Conservation (phyloP, 1,140 invertebrate genomes). For the Thaumetopoea pityocampa region DNA sequence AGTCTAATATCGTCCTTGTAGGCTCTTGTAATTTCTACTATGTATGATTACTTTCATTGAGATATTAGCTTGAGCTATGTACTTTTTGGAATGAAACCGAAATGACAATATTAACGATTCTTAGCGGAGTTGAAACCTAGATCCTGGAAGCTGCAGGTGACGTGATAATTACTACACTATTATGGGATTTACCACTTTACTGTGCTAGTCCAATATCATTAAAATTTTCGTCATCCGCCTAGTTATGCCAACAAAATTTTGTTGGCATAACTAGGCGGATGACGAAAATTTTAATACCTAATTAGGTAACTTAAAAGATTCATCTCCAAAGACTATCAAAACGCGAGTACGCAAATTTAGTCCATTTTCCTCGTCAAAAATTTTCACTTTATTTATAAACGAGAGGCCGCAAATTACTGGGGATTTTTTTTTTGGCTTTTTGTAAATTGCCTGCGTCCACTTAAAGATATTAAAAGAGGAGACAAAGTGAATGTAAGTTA, state of each 20-base stretch:
- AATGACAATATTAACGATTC: no score
- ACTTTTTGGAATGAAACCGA: no score
- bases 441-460: constrained; percentile 47
- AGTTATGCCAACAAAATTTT: constrained; percentile 19
- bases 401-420: constrained; percentile 44
- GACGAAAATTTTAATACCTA: no score
- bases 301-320: constrained; percentile 17
- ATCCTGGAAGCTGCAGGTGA: no score
- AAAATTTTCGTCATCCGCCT: constrained; percentile 1
- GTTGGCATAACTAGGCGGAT: no score
- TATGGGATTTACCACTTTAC: background rate
- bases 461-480: constrained; percentile 46
- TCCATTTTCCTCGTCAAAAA: constrained; percentile 39
- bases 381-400: constrained; percentile 47
- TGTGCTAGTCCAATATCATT: constrained; percentile 2
- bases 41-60: no score
- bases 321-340: constrained; percentile 19
- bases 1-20: no score
- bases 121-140: no score
- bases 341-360: constrained; percentile 25
- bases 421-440: constrained; percentile 43
- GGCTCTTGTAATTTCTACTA: no score
- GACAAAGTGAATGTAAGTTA: constrained; percentile 37
- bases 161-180: no score
- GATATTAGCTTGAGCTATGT: no score